These are phyloP conservation scores for Loripinus fragilis DNA, from an alignment of 2,888 invertebrate species.

Conservation along the genomic window DNA sequence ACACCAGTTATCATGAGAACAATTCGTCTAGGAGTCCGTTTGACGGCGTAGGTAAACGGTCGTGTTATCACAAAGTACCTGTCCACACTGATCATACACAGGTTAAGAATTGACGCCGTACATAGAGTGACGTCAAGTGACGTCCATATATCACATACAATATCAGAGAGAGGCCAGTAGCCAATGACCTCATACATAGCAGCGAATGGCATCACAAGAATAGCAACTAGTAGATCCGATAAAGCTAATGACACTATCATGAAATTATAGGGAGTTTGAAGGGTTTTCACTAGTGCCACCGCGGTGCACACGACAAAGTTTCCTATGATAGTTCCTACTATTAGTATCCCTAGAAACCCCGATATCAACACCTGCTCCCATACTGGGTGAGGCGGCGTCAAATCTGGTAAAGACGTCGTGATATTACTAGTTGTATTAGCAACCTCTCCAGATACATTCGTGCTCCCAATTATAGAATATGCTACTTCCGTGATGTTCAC, in stretches of 20 bases:
- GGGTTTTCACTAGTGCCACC: slow-evolving; percentile 84
- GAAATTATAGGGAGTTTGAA: slow-evolving; percentile 84
- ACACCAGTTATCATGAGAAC: slow-evolving; percentile 91
- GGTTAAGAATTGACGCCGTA: slow-evolving; percentile 85
- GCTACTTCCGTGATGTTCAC: too few species aligned
- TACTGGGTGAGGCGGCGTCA: slow-evolving; percentile 35
- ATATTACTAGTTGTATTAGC: not conserved
- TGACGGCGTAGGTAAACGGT: slow-evolving; percentile 97
- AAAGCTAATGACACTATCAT: slow-evolving; percentile 85
- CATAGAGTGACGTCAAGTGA: slow-evolving; percentile 85
- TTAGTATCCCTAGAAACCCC: slow-evolving; percentile 77
- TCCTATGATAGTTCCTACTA: slow-evolving; percentile 84
- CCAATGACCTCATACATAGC: slow-evolving; percentile 82
- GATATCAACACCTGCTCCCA: slow-evolving; percentile 73
- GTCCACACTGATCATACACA: slow-evolving; percentile 85
- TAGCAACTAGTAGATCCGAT: slow-evolving; percentile 85
- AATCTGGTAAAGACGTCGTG: not conserved
- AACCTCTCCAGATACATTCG: not conserved
- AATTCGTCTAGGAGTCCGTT: slow-evolving; percentile 96
- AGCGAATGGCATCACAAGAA: slow-evolving; percentile 85
- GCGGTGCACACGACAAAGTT: slow-evolving; percentile 85
- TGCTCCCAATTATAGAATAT: not conserved
- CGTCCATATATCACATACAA: slow-evolving; percentile 85
- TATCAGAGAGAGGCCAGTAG: slow-evolving; percentile 80
- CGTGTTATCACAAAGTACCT: slow-evolving; percentile 87